Conservation (phyloP, 2,888 invertebrate species). For the Drosophila mettleri region DNA sequence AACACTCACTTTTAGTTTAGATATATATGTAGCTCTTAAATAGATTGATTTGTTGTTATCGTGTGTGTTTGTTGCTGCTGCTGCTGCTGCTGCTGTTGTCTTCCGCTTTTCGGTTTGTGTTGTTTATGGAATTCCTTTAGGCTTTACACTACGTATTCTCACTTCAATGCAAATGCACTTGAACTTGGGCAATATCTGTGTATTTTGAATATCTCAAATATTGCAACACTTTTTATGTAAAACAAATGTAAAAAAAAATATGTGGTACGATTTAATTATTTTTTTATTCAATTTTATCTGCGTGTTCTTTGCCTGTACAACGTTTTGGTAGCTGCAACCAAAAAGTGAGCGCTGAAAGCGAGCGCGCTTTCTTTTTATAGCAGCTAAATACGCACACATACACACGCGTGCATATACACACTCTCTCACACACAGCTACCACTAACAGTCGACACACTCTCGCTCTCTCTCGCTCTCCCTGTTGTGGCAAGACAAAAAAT, state of each 20-base stretch:
- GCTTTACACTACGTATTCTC: conserved; percentile 45
- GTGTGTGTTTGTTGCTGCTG: no score
- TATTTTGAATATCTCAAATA: conserved; percentile 14
- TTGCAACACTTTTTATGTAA: conserved; percentile 36
- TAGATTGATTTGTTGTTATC: conserved; percentile 3
- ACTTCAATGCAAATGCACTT: conserved; percentile 62
- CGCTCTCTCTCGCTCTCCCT: conserved; percentile 6
- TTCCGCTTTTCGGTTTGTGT: conserved; percentile 9
- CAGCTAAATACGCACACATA: conserved; percentile 26
- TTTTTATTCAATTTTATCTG: conserved; percentile 11
- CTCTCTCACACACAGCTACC: conserved; percentile 2
- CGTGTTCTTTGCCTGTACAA: conserved; percentile 54
- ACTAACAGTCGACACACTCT: conserved; percentile 6
- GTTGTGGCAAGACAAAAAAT: conserved; percentile 21
- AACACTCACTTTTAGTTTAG: conserved; percentile 37
- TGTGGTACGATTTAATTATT: conserved; percentile 11
- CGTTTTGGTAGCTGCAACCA: conserved; percentile 82
- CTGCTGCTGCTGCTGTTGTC: conserved; percentile 1
- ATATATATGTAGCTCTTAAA: background rate
- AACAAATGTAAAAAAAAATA: conserved; percentile 12
- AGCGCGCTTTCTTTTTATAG: conserved; percentile 74
- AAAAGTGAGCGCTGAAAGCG: conserved; percentile 83
- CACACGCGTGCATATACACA: conserved; percentile 18
- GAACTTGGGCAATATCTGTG: conserved; percentile 41
- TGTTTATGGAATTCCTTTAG: conserved; percentile 48